These are phyloP conservation scores for Siniperca knerii DNA, from an alignment of 2,113 vertebrate species.

Conservation along the genomic window DNA sequence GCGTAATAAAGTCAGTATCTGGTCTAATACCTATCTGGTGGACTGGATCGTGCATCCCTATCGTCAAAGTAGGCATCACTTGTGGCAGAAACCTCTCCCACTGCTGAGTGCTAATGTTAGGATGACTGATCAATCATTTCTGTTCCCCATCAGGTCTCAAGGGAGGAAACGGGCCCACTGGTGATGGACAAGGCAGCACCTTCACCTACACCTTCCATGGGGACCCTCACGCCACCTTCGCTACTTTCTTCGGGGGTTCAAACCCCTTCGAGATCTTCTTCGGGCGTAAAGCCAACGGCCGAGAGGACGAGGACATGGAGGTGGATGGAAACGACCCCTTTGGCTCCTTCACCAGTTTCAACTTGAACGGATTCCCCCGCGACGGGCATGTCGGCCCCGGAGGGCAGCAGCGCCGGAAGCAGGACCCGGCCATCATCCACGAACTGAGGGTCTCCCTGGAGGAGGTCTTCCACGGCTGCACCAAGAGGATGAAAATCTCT, in stretches of 20 bases:
- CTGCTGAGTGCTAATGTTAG: background rate
- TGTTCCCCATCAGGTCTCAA: slow-evolving; percentile 88
- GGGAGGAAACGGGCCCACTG: slow-evolving; percentile 90
- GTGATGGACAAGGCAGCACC: slow-evolving; percentile 92
- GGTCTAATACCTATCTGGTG: background rate
- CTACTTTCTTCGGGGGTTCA: slow-evolving; percentile 96
- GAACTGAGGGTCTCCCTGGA: slow-evolving; percentile 96
- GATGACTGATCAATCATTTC: slow-evolving; percentile 24
- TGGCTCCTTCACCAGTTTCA: slow-evolving; percentile 92
- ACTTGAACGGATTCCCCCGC: slow-evolving; percentile 95
- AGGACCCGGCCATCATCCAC: slow-evolving; percentile 96
- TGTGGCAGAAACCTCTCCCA: background rate
- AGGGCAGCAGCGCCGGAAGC: slow-evolving; percentile 89
- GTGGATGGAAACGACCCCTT: slow-evolving; percentile 94
- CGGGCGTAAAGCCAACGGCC: slow-evolving; percentile 91
- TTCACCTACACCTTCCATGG: slow-evolving; percentile 98
- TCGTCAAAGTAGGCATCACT: background rate
- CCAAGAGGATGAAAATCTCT: slow-evolving; percentile 98
- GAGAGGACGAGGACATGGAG: slow-evolving; percentile 97
- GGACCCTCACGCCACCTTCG: slow-evolving; percentile 97
- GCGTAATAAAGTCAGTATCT: too few species aligned
- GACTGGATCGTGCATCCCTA: background rate
- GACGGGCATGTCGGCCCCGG: slow-evolving; percentile 91
- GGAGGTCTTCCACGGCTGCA: slow-evolving; percentile 96
- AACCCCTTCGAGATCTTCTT: slow-evolving; percentile 99